A percentile compares a stretch with the other conserved stretches of the same genome.
These are phyloP conservation scores for Latheticus oryzae DNA, from an alignment of 2,888 invertebrate genomes.

Conservation along the genomic window DNA sequence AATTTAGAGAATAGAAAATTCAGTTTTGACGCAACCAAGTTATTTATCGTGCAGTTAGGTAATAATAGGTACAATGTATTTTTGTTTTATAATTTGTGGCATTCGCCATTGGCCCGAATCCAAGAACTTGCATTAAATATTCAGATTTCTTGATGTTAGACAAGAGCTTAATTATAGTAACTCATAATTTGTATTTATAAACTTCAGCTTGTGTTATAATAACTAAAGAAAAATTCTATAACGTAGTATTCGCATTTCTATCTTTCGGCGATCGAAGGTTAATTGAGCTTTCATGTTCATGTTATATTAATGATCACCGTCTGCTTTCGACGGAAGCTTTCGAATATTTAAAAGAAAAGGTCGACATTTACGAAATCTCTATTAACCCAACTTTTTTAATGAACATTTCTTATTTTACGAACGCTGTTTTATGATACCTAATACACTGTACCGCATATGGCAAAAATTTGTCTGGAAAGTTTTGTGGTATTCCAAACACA, in stretches of 20 bases:
- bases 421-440: conserved; percentile 5
- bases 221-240: too few species aligned
- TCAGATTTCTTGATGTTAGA: conserved; percentile 18
- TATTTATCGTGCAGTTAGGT: background rate
- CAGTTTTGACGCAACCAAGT: background rate
- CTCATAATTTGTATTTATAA: conserved; percentile 14
- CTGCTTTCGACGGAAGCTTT: conserved; percentile 1
- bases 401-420: background rate
- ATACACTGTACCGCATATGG: too few species aligned
- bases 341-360: background rate
- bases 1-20: too few species aligned
- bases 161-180: conserved; percentile 9
- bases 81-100: conserved; percentile 18
- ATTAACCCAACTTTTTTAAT: background rate
- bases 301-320: conserved; percentile 1
- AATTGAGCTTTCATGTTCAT: conserved; percentile 15
- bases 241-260: too few species aligned
- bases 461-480: background rate
- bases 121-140: conserved; percentile 22
- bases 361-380: background rate
- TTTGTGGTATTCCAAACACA: conserved; percentile 1
- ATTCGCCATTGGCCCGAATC: conserved; percentile 12
- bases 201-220: too few species aligned
- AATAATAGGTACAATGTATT: conserved; percentile 15
- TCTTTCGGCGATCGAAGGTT: too few species aligned